phyloP scores from a whole-genome alignment of 2,797 vertebrate species.

The Sebastes steindachneri region DNA sequence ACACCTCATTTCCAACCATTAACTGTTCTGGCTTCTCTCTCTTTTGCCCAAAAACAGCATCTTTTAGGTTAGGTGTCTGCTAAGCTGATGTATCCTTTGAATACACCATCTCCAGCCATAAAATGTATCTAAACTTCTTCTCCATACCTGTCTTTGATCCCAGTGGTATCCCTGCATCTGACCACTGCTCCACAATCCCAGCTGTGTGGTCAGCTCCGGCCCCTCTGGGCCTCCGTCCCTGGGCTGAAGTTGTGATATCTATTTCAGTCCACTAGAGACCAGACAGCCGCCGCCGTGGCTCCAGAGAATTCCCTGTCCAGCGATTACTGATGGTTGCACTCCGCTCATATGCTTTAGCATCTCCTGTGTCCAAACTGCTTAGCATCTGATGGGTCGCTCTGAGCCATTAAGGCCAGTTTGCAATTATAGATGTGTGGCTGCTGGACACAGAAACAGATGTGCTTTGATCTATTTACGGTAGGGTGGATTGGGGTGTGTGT shows the following conservation, averaged over 20 bases:
- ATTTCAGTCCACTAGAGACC: slow-evolving; percentile 82
- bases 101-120: not conserved
- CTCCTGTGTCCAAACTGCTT: slow-evolving; percentile 80
- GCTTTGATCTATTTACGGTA: slow-evolving; percentile 84
- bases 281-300: slow-evolving; percentile 73
- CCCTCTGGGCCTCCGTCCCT: slow-evolving; percentile 63
- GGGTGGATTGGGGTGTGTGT: slow-evolving; percentile 29
- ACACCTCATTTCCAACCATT: slow-evolving; percentile 57
- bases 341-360: slow-evolving; percentile 79
- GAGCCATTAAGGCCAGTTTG: slow-evolving; percentile 79
- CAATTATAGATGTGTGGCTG: slow-evolving; percentile 84
- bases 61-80: not conserved
- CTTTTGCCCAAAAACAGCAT: slow-evolving; percentile 26
- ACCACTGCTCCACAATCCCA: slow-evolving; percentile 55
- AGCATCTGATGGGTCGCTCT: slow-evolving; percentile 78
- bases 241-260: slow-evolving; percentile 83
- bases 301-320: slow-evolving; percentile 75
- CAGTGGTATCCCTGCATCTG: slow-evolving; percentile 6
- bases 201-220: slow-evolving; percentile 67
- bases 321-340: slow-evolving; percentile 67
- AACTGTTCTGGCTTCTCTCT: slow-evolving; percentile 37
- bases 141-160: not conserved
- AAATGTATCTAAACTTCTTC: not conserved
- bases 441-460: slow-evolving; percentile 83
- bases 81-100: not conserved